These are phyloP conservation scores for Cacatua alba DNA, from an alignment of 2,113 vertebrate genomes.

Conservation along the genomic window DNA sequence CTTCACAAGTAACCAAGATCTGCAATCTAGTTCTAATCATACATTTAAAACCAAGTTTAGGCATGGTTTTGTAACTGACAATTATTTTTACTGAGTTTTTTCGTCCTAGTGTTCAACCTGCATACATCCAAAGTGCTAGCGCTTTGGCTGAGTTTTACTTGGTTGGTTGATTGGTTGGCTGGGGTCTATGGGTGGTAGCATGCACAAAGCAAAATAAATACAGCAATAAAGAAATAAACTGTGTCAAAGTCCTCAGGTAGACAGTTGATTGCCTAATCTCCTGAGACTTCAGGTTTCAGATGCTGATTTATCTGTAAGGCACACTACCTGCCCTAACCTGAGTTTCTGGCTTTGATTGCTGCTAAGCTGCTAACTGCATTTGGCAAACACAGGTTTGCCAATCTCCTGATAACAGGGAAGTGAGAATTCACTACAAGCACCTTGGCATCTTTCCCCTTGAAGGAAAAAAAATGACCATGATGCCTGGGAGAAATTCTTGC, in stretches of 20 bases:
- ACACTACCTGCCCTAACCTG: background rate
- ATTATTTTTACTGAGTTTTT: background rate
- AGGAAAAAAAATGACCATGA: background rate
- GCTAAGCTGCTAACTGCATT: background rate
- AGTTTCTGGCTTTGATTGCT: slow-evolving; percentile 19
- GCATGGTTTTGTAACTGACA: background rate
- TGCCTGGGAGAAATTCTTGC: background rate
- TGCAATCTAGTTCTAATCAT: background rate
- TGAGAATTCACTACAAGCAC: background rate
- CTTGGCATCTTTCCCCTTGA: background rate
- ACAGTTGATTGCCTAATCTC: background rate
- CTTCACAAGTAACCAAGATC: background rate
- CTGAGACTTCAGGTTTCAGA: background rate
- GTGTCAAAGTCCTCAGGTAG: background rate
- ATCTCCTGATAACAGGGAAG: background rate
- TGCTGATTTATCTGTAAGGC: background rate
- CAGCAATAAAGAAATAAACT: background rate
- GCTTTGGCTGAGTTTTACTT: accelerated
- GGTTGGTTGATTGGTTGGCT: too few species aligned
- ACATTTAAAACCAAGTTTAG: background rate
- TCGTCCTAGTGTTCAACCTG: background rate
- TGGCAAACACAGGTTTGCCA: accelerated
- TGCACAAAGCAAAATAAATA: background rate
- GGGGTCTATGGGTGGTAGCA: background rate
- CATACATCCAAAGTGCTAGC: background rate